Conservation (phyloP, 1,140 invertebrate species). For the Caerostris extrusa region DNA sequence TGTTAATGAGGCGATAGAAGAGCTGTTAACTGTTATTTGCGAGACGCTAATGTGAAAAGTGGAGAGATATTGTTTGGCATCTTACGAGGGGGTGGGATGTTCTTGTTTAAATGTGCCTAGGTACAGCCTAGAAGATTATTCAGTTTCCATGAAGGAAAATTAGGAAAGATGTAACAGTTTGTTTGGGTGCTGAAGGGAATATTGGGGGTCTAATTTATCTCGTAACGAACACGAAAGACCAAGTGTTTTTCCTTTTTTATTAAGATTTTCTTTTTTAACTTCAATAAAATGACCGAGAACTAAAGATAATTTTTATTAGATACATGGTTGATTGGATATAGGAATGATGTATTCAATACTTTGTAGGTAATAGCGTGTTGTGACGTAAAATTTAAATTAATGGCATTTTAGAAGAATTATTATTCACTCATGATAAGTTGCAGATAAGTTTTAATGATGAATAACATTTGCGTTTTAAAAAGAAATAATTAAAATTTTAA, state of each 20-base stretch:
- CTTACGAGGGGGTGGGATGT: background rate
- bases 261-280: background rate
- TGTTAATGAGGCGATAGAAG: conserved; percentile 70
- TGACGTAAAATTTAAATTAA: too few relatives aligned
- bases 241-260: background rate
- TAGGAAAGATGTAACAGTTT: background rate
- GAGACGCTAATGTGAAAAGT: conserved; percentile 64
- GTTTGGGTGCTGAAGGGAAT: conserved; percentile 16
- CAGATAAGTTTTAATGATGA: too few relatives aligned
- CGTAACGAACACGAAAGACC: background rate
- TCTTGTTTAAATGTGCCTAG: background rate
- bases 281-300: too few relatives aligned
- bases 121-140: background rate
- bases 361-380: too few relatives aligned
- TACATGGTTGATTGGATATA: too few relatives aligned
- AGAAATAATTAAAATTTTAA: too few relatives aligned
- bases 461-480: too few relatives aligned
- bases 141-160: background rate
- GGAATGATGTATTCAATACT: background rate
- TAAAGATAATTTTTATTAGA: background rate
- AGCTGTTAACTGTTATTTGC: conserved; percentile 67
- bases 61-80: conserved; percentile 55
- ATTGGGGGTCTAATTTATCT: conserved; percentile 13
- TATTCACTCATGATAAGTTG: too few relatives aligned
- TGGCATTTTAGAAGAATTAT: too few relatives aligned